Conservation (phyloP, 2,888 invertebrate species). For the Coenonympha glycerion region DNA sequence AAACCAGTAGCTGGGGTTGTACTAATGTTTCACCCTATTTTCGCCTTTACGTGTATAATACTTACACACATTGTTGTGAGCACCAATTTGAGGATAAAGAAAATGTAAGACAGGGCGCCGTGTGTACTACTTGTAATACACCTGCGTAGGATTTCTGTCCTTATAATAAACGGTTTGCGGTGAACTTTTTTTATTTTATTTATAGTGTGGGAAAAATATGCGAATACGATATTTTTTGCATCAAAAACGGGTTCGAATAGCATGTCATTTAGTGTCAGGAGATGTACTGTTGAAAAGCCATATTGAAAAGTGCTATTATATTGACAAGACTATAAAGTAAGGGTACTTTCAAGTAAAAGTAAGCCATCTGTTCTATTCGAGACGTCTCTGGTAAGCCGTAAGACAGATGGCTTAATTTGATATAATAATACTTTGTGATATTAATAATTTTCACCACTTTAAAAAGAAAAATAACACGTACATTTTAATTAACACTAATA, state of each 20-base stretch:
- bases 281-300: neutral
- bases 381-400: neutral
- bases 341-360: neutral
- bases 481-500: too few species aligned
- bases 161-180: conserved; percentile 42
- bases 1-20: conserved; percentile 2
- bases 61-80: conserved; percentile 8
- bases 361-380: neutral
- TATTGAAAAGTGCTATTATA: conserved; percentile 6
- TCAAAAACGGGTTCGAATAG: conserved; percentile 29
- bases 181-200: conserved; percentile 38
- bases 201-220: conserved; percentile 50
- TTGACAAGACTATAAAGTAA: conserved; percentile 2
- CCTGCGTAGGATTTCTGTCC: conserved; percentile 49
- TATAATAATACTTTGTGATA: neutral
- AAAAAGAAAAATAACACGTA: too few species aligned
- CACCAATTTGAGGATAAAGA: neutral
- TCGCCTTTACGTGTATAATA: neutral
- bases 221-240: conserved; percentile 30
- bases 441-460: neutral
- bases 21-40: neutral
- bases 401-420: conserved; percentile 3
- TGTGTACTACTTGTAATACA: conserved; percentile 33
- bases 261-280: conserved; percentile 16
- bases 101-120: neutral